Percentiles rank a stretch among this genome's conserved stretches.
Evolutionary conservation across 2,888 invertebrate genomes (phyloP).

Genomic region (Meloe dianella): DNA sequence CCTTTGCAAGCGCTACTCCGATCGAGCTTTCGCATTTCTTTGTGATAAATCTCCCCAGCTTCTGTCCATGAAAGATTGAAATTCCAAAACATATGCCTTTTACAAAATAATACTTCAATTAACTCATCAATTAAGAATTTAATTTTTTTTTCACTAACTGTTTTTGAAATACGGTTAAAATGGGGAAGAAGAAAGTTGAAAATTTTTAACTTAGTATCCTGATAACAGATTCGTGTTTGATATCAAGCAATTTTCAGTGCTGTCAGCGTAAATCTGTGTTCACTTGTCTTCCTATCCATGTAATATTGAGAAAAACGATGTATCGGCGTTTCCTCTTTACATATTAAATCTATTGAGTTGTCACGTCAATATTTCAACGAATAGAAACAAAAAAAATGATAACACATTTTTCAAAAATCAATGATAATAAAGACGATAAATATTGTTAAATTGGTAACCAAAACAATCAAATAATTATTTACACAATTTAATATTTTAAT

Average conservation of each 20-base stretch:
- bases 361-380: conserved; percentile 28
- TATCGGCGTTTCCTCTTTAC: conserved; percentile 32
- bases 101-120: too few species aligned
- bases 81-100: too few species aligned
- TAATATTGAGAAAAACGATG: conserved; percentile 32
- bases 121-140: too few species aligned
- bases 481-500: not conserved
- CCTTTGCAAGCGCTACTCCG: too few species aligned
- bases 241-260: conserved; percentile 30
- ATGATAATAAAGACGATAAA: not conserved
- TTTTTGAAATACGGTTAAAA: not conserved
- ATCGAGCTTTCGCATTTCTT: too few species aligned
- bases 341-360: conserved; percentile 34
- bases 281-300: conserved; percentile 32
- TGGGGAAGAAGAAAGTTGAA: not conserved
- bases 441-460: not conserved
- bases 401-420: not conserved
- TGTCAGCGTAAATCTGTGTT: conserved; percentile 33
- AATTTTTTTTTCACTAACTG: not conserved
- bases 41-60: too few species aligned
- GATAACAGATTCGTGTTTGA: conserved; percentile 30
- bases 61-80: too few species aligned
- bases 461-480: not conserved
- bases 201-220: not conserved
- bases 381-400: not conserved